phyloP scores from a whole-genome alignment of 2,888 invertebrate species.

The Anoplius nigerrimus region DNA sequence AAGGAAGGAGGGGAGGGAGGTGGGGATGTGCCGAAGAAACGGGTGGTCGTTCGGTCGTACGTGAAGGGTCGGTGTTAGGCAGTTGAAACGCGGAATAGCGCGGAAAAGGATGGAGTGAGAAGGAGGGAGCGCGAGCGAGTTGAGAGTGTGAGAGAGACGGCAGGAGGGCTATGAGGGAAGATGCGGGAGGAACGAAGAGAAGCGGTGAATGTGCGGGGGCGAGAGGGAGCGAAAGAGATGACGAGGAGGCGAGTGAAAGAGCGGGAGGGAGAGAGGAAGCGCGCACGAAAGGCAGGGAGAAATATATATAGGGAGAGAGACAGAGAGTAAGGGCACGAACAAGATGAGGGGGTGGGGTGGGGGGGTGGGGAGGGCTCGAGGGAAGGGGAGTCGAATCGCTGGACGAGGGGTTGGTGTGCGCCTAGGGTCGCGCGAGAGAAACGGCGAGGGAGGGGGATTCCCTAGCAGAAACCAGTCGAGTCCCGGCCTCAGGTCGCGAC shows the following conservation, averaged over 20 bases:
- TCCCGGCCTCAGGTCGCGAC: constrained; percentile 69
- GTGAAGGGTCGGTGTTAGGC: constrained; percentile 61
- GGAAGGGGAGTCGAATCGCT: constrained; percentile 45
- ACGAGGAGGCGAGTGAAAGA: constrained; percentile 48
- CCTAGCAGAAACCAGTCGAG: constrained; percentile 68
- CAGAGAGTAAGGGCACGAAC: constrained; percentile 50
- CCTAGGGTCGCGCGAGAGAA: constrained; percentile 48
- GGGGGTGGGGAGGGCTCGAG: constrained; percentile 39
- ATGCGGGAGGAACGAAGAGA: constrained; percentile 7
- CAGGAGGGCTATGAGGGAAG: constrained; percentile 1
- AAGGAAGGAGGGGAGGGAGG: constrained; percentile 4
- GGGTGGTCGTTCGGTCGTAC: constrained; percentile 59
- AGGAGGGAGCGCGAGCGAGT: neutral
- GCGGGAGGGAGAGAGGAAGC: constrained; percentile 53
- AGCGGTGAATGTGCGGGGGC: constrained; percentile 17
- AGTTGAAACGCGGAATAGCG: constrained; percentile 55
- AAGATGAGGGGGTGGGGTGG: constrained; percentile 48
- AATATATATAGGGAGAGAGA: constrained; percentile 49
- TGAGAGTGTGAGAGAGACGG: constrained; percentile 1
- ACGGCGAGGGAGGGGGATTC: constrained; percentile 55
- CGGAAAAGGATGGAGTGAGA: constrained; percentile 5
- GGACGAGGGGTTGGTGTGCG: constrained; percentile 42
- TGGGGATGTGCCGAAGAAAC: constrained; percentile 44
- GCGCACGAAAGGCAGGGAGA: constrained; percentile 49
- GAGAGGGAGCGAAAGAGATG: constrained; percentile 44